Evolutionary conservation across 2,888 invertebrate species (phyloP).

Genomic region (Apodemia hepburni): DNA sequence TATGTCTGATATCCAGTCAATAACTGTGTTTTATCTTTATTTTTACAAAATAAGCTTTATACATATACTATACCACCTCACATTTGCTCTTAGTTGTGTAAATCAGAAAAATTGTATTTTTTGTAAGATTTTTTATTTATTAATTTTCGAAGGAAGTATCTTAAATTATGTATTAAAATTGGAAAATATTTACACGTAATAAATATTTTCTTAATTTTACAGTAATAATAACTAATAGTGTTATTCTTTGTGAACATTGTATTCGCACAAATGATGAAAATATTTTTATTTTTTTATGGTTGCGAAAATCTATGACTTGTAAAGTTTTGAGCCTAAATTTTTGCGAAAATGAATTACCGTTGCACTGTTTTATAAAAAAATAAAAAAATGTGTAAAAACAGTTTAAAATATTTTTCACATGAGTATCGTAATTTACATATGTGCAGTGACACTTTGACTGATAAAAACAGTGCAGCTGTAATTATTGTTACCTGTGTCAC

Average conservation of each 20-base stretch:
- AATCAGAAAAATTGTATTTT: no score
- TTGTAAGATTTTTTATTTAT: no score
- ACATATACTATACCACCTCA: not conserved
- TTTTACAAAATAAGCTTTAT: slow-evolving; percentile 7
- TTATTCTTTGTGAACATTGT: not conserved
- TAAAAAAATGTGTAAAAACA: not conserved
- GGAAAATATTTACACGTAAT: not conserved
- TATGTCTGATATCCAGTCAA: no score
- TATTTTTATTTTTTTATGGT: no score
- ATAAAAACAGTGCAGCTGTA: not conserved
- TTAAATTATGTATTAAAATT: no score
- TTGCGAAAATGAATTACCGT: not conserved
- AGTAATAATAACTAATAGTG: not conserved
- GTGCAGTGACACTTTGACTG: not conserved
- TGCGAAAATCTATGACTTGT: no score
- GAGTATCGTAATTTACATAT: not conserved
- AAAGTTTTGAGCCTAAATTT: not conserved
- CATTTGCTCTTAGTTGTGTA: no score
- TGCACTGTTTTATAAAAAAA: not conserved
- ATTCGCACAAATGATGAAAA: not conserved
- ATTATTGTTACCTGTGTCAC: not conserved
- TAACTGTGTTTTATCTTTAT: not conserved
- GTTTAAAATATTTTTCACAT: not conserved
- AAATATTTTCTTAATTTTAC: not conserved
- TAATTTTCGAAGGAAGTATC: no score